Percentiles rank a stretch among this genome's conserved stretches.
phyloP scores from a whole-genome alignment of 2,888 invertebrate species.

The Halocaridina rubra region DNA sequence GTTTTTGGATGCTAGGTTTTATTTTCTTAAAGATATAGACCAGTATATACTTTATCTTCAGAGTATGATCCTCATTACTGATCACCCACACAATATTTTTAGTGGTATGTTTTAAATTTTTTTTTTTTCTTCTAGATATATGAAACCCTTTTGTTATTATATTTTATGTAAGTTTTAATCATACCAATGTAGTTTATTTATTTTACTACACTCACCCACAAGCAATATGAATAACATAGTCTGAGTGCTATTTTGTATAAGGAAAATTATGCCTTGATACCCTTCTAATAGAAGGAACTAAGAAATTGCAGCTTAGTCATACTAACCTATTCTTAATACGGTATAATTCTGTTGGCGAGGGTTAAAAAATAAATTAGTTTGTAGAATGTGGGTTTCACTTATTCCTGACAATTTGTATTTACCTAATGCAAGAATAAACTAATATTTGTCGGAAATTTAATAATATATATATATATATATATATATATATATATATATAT shows the following conservation, averaged over 20 bases:
- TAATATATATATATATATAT: neutral
- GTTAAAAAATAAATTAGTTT: slow-evolving; percentile 37
- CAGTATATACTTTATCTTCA: too few relatives aligned
- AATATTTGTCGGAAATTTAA: neutral
- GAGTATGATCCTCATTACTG: too few relatives aligned
- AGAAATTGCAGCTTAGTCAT: slow-evolving; percentile 24
- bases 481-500: slow-evolving; percentile 25
- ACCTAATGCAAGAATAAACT: neutral
- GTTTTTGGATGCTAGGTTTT: neutral
- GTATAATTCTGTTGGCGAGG: slow-evolving; percentile 28
- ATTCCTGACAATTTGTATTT: neutral
- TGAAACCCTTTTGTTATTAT: neutral
- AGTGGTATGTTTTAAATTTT: neutral
- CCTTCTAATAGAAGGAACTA: neutral
- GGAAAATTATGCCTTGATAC: neutral
- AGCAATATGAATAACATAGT: neutral
- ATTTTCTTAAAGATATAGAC: neutral
- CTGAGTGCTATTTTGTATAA: neutral
- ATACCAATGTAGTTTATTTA: neutral
- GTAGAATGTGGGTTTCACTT: slow-evolving; percentile 23
- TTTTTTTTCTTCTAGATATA: neutral
- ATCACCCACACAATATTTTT: too few relatives aligned
- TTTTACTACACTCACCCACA: slow-evolving; percentile 14
- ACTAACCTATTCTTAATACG: slow-evolving; percentile 30
- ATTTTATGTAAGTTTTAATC: too few relatives aligned